These are phyloP conservation scores for Tenthredo mesomela DNA, from an alignment of 2,888 invertebrate genomes.

Conservation along the genomic window DNA sequence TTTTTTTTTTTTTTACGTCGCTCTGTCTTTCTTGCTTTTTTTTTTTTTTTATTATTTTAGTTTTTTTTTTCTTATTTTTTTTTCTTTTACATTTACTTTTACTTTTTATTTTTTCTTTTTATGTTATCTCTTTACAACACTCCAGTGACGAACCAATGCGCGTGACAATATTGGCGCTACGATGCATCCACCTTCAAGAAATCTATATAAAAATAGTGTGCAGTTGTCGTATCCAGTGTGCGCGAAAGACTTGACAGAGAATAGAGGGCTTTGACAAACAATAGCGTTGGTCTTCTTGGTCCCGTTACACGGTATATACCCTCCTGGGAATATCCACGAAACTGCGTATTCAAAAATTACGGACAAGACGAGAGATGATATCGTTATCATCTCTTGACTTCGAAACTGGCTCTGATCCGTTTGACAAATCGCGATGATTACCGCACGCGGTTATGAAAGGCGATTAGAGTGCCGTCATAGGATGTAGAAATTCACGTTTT, in stretches of 20 bases:
- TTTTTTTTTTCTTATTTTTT: neutral
- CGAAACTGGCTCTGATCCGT: neutral
- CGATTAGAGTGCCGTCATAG: neutral
- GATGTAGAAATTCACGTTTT: neutral
- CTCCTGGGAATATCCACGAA: constrained; percentile 12
- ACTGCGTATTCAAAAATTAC: constrained; percentile 51
- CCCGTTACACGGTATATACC: constrained; percentile 42
- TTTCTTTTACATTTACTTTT: constrained; percentile 37
- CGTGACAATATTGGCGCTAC: constrained; percentile 27
- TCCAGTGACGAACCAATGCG: constrained; percentile 41
- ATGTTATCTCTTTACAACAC: constrained; percentile 23
- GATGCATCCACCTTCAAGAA: constrained; percentile 76
- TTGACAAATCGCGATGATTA: constrained; percentile 4
- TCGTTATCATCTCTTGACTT: neutral
- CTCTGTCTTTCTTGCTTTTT: constrained; percentile 30
- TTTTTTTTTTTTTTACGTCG: neutral
- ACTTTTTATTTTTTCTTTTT: constrained; percentile 29
- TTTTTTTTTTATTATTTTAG: constrained; percentile 33
- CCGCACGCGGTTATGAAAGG: neutral
- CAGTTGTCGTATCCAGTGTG: constrained; percentile 68
- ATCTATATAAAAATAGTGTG: constrained; percentile 77
- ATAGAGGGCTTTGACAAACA: constrained; percentile 50
- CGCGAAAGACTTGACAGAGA: constrained; percentile 48
- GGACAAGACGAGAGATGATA: constrained; percentile 19
- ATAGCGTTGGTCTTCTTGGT: constrained; percentile 52